Evolutionary conservation across 2,113 vertebrate species (phyloP).

Genomic region (Anoura caudifer): DNA sequence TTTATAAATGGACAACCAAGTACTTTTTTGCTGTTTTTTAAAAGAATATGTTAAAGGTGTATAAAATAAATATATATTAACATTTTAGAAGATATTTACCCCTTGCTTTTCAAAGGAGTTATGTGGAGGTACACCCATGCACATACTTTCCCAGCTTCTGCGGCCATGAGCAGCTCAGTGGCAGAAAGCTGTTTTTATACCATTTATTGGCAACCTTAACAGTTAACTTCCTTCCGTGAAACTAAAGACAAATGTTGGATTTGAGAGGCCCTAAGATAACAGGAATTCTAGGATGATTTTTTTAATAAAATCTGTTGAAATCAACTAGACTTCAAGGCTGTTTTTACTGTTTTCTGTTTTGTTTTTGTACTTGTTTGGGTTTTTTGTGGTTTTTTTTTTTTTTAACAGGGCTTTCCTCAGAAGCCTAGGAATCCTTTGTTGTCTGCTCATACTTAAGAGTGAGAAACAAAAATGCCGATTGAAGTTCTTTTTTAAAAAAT

Average conservation of each 20-base stretch:
- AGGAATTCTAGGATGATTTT: background rate
- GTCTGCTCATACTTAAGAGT: background rate
- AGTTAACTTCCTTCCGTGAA: background rate
- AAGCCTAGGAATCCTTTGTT: background rate
- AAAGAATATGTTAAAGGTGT: background rate
- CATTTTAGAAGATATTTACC: background rate
- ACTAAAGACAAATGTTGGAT: background rate
- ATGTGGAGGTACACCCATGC: background rate
- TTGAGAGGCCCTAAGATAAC: background rate
- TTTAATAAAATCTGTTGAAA: background rate
- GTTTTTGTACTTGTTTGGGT: background rate
- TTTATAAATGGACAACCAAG: background rate
- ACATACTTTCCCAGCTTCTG: background rate
- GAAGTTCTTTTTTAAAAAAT: background rate
- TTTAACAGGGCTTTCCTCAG: background rate
- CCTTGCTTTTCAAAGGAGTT: constrained; percentile 3
- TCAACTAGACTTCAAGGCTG: background rate
- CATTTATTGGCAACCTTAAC: background rate
- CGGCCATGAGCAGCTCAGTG: background rate
- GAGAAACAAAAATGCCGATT: background rate
- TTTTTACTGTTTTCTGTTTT: background rate
- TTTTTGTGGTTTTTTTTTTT: background rate
- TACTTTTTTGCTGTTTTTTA: background rate
- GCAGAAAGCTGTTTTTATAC: background rate
- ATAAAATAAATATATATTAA: background rate